Evolutionary conservation across 2,113 vertebrate genomes (phyloP), one percentile per base, ranked within the genome.

Genomic region (Hystrix brachyura): DNA sequence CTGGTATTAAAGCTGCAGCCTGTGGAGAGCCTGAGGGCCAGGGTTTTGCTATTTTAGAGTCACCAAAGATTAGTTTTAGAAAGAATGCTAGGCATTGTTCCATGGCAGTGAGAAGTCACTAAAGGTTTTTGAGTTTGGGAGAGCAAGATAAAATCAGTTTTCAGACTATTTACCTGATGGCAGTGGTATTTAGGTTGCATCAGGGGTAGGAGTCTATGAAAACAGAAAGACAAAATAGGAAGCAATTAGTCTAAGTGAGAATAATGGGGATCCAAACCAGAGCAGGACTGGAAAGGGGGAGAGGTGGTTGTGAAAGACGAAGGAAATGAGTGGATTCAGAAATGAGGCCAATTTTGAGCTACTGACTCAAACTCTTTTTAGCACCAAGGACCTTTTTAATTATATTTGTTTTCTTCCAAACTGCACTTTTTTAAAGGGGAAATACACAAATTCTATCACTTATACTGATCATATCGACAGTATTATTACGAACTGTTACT

Each of bases 321-420:
- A 71, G 60, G 27, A 51, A 32, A 64, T 67, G 67, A 96, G 18
- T 72, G 18, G 32, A 34, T 83, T 79, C 65, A 90, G 38, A 57
- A 78, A 14, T 10, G 4, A 96, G 59, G 29, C 25, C 60, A 72
- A 23, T 87, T 87, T 57, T 62, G 25, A 90, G 80, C 29, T 96
- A 46, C 27, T 74, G 43, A 25, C 65, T 96, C 53, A 57, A 18
- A 91, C 55, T 59, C 53, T 76, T 95, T 84, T 86, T 51, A 86
- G 55, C 14, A 34, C 15, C 55, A 84, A 74, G 8, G 34, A 43
- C 46, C 17, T 32, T 88, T 94, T 92, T 27, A 86, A 81, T 89
- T 53, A 48, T 78, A 90, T 90, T 87, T 34, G 80, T 59, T 94
- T 92, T 64, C 72, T 94, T 87, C 74, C 34, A 96, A 88, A 81